Evolutionary conservation across 2,113 vertebrate genomes (phyloP).

Genomic region (Myrmophylax atrothorax): DNA sequence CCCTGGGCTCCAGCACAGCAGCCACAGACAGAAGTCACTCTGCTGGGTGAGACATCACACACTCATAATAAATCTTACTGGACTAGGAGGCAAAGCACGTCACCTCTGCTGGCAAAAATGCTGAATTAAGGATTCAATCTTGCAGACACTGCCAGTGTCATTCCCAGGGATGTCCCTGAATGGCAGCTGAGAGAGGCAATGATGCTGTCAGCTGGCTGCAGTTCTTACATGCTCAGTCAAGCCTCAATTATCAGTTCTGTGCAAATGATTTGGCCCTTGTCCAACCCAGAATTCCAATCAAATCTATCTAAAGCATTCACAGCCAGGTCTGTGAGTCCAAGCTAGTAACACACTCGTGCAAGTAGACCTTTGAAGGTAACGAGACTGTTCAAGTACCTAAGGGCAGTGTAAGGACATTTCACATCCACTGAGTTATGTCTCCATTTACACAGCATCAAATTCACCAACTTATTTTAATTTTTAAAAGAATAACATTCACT

Average conservation of each 20-base stretch:
- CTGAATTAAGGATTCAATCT: background rate
- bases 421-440: background rate
- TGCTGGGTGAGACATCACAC: background rate
- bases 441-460: background rate
- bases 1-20: background rate
- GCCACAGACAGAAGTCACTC: background rate
- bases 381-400: background rate
- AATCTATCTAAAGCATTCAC: background rate
- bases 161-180: background rate
- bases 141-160: background rate
- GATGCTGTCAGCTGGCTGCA: background rate
- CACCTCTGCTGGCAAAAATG: background rate
- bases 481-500: background rate
- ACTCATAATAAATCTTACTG: background rate
- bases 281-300: background rate
- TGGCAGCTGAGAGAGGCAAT: rapidly evolving
- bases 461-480: background rate
- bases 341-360: background rate
- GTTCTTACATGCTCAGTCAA: background rate
- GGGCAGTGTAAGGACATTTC: background rate
- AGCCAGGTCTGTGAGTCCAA: background rate
- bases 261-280: background rate
- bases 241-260: background rate
- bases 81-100: background rate
- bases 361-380: background rate